These are phyloP conservation scores for Paramormyrops kingsleyae DNA, from an alignment of 2,113 vertebrate genomes.

Conservation along the genomic window DNA sequence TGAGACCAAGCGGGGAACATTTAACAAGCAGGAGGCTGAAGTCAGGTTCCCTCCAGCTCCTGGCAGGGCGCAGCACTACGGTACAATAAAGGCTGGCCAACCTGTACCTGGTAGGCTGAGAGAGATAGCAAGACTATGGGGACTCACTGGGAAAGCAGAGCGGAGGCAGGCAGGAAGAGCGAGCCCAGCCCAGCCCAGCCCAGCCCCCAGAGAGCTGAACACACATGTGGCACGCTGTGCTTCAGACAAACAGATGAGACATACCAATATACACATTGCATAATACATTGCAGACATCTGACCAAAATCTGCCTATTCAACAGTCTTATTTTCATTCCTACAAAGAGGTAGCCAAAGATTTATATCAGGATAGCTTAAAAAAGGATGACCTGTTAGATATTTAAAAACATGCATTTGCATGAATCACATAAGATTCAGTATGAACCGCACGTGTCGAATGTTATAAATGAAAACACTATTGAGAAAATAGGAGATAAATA, in stretches of 20 bases:
- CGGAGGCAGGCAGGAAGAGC: not conserved
- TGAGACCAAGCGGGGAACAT: not conserved
- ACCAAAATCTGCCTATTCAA: not conserved
- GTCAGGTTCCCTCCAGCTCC: not conserved
- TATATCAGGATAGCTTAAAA: not conserved
- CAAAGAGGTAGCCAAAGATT: not conserved
- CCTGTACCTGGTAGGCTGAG: not conserved
- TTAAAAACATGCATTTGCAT: not conserved
- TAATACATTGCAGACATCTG: not conserved
- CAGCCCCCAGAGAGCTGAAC: not conserved
- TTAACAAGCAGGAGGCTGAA: not conserved
- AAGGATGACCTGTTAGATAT: not conserved
- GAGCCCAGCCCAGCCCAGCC: not conserved
- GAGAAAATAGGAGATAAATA: not conserved
- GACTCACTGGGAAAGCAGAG: not conserved
- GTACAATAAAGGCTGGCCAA: not conserved
- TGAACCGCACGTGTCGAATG: not conserved
- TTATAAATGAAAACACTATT: not conserved
- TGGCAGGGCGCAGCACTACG: not conserved
- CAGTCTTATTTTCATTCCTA: not conserved
- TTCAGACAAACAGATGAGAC: not conserved
- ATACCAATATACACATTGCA: not conserved
- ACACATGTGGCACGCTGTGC: not conserved
- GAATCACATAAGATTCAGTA: not conserved
- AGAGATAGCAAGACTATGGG: not conserved